Percentiles rank a stretch among this genome's conserved stretches.
These are phyloP conservation scores for Asarcornis scutulata DNA, from an alignment of 2,113 vertebrate species.

Conservation along the genomic window DNA sequence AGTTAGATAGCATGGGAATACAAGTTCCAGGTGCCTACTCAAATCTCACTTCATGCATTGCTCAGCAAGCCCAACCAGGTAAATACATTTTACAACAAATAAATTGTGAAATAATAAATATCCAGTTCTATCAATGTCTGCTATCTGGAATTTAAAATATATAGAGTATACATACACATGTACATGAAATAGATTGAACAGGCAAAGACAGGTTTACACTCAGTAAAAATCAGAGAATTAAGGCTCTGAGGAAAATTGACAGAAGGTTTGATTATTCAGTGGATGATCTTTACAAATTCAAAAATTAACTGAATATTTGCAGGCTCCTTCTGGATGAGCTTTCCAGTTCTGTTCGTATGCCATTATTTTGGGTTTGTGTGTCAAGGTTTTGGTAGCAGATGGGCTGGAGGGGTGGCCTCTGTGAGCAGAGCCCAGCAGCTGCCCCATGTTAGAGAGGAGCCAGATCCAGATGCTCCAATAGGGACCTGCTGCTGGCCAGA, in stretches of 20 bases:
- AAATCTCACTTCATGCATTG: neutral
- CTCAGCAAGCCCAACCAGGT: neutral
- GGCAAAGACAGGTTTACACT: neutral
- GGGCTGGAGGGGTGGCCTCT: too few species aligned
- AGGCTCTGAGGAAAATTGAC: neutral
- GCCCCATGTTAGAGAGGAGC: too few species aligned
- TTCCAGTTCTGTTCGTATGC: neutral
- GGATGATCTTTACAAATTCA: neutral
- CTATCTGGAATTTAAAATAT: neutral
- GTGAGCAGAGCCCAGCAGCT: too few species aligned
- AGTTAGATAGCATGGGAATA: neutral
- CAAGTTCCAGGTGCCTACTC: neutral
- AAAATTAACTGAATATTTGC: neutral
- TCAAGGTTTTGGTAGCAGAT: too few species aligned
- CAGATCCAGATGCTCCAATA: too few species aligned
- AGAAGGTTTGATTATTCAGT: neutral
- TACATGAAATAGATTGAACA: rapidly evolving
- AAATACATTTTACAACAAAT: neutral
- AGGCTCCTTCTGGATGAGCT: rapidly evolving
- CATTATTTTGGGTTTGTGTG: too few species aligned
- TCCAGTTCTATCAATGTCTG: neutral
- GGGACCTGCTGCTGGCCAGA: too few species aligned
- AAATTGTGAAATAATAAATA: neutral
- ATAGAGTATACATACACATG: neutral
- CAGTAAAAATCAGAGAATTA: rapidly evolving